Base-by-base conservation (phyloP, 2,797 vertebrate species). In the Cryptoblepharus egeriae region DNA sequence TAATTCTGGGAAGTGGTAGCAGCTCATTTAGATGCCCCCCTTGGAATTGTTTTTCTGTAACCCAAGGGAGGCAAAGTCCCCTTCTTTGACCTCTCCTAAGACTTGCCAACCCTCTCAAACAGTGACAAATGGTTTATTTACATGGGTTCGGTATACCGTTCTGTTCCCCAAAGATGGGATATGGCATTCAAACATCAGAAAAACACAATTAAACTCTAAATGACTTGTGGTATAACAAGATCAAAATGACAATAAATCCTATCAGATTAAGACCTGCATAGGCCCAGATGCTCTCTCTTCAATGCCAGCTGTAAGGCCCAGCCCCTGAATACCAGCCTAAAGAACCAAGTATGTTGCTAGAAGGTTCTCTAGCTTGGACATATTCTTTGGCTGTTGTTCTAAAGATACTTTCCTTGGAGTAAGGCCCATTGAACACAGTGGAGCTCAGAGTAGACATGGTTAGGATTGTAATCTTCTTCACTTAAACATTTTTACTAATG, bases 1-100 rank as follows among this genome's bases (percentile, higher is more conserved):
- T 92, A 77, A 79, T 88, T 79, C 84, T 26, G n/a, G 30, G 32
- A 42, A 26, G 5, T 0, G 18, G 60, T 72, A 88, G 85, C 78
- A 22, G 9, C 49, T 0, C 6, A 1, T 81, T 88, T 72, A 32
- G 22, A 52, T 70, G 78, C 4, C 78, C 52, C n/a, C 76, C 64
- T 74, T 52, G 61, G 61, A 39, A 57, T 49, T 72, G 55, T 30
- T 77, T 83, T 58, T 52, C 69, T 64, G 37, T 77, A 77, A 64
- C 45, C 49, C 60, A 58, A 63, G 35, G 69, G 28, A 65, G 60
- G 69, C 45, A 83, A 73, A 67, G n/a, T n/a, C 57, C 37, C 75
- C 58, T 49, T 49, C 45, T 18, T 24, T 28, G 61, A 49, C 80
- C 65, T 69, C 72, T 75, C 64, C 22, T 35, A 61, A 39, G 68